Conservation (phyloP, 2,797 vertebrate genomes). For the Huso huso region DNA sequence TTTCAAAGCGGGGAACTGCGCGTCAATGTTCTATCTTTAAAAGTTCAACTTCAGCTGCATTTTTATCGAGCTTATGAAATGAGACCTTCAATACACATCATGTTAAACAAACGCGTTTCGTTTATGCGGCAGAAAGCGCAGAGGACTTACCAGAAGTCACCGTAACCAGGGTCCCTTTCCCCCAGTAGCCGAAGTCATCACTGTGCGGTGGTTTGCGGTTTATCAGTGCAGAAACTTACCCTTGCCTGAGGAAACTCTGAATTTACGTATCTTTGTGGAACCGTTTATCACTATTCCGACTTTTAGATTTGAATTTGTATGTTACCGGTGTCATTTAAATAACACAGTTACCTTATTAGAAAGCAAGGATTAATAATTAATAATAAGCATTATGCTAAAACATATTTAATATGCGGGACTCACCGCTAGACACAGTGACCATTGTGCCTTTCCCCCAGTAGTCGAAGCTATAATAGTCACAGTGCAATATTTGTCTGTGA, state of each 20-base stretch:
- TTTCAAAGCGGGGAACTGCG: no score
- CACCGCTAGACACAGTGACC: conserved; percentile 54
- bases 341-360: no score
- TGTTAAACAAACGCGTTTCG: background rate
- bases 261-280: no score
- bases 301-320: no score
- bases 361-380: no score
- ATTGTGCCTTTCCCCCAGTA: conserved; percentile 47
- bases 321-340: no score
- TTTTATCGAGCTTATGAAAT: background rate
- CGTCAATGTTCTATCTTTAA: no score
- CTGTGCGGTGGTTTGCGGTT: background rate
- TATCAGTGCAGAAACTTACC: no score
- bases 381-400: background rate
- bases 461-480: conserved; percentile 32
- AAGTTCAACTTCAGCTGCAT: background rate
- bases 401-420: conserved; percentile 14
- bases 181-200: background rate
- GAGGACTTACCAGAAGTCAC: background rate
- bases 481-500: conserved; percentile 17
- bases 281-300: no score
- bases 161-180: background rate
- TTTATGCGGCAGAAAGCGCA: background rate
- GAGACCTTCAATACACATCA: background rate
- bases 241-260: no score